Evolutionary conservation across 2,888 invertebrate species (phyloP).

Genomic region (Allophyes oxyacanthae): DNA sequence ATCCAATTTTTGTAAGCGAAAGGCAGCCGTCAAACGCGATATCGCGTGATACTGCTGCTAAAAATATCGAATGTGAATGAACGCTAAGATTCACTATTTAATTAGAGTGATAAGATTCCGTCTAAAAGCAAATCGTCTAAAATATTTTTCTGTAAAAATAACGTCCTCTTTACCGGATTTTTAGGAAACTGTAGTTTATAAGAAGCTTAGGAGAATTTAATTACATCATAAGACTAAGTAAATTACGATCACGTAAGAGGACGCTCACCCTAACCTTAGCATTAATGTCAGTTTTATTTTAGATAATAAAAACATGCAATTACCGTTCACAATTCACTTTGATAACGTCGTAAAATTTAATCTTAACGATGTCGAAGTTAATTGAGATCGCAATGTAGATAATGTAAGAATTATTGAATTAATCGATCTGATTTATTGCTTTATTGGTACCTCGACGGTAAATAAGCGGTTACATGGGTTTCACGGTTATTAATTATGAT

Average conservation of each 20-base stretch:
- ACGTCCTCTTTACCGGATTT: no score
- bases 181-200: no score
- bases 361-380: slow-evolving; percentile 52
- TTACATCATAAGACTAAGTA: background rate
- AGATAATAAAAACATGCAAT: slow-evolving; percentile 57
- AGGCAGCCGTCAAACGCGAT: no score
- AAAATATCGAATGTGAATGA: no score
- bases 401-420: slow-evolving; percentile 59
- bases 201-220: background rate
- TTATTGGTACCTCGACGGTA: slow-evolving; percentile 24
- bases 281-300: slow-evolving; percentile 52
- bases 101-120: no score
- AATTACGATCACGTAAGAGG: slow-evolving; percentile 25
- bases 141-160: no score
- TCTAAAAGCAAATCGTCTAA: no score
- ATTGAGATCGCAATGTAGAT: slow-evolving; percentile 63
- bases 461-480: slow-evolving; percentile 20
- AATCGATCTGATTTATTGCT: slow-evolving; percentile 46
- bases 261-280: slow-evolving; percentile 18
- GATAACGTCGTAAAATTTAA: slow-evolving; percentile 51
- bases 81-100: no score
- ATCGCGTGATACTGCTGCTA: no score
- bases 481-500: slow-evolving; percentile 32
- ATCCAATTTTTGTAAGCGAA: no score
- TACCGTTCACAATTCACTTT: slow-evolving; percentile 48